phyloP scores from a whole-genome alignment of 2,888 invertebrate genomes.

The Andricus quercusramuli region DNA sequence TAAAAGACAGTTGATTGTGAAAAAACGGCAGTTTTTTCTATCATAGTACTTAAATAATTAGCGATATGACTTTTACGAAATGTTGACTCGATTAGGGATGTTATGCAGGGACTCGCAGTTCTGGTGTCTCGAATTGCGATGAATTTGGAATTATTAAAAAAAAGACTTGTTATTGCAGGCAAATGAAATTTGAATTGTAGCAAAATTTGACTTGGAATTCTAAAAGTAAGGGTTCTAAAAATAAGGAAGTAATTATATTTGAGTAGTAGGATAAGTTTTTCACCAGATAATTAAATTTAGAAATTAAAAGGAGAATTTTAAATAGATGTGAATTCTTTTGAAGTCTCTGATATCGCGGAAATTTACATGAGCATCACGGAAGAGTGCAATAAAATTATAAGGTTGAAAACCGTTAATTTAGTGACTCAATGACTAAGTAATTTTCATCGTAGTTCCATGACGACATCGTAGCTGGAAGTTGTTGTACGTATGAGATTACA shows the following conservation, averaged over 20 bases:
- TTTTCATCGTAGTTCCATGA: not conserved
- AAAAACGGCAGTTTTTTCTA: slow-evolving; percentile 60
- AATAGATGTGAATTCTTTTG: not conserved
- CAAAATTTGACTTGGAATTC: not conserved
- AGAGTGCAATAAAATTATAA: slow-evolving; percentile 12
- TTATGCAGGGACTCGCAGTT: slow-evolving; percentile 37
- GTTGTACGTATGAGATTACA: slow-evolving; percentile 44
- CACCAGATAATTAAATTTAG: not conserved
- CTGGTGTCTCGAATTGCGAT: slow-evolving; percentile 28
- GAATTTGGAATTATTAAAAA: not conserved
- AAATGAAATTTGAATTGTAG: not conserved
- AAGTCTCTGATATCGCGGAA: not conserved
- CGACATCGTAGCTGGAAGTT: slow-evolving; percentile 36
- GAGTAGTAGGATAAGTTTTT: not conserved
- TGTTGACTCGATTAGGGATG: slow-evolving; percentile 35
- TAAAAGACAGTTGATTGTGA: slow-evolving; percentile 58
- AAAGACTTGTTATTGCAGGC: too few species aligned
- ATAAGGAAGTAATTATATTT: not conserved
- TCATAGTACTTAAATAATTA: slow-evolving; percentile 66
- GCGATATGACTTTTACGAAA: slow-evolving; percentile 49
- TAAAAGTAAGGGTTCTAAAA: not conserved
- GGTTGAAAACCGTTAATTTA: slow-evolving; percentile 3
- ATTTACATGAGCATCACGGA: not conserved
- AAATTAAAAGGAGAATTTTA: not conserved
- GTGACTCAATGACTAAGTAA: not conserved